Percentiles rank a stretch among this genome's conserved stretches.
Evolutionary conservation across 1,140 invertebrate species (phyloP).

Genomic region (Oryzaephilus surinamensis): DNA sequence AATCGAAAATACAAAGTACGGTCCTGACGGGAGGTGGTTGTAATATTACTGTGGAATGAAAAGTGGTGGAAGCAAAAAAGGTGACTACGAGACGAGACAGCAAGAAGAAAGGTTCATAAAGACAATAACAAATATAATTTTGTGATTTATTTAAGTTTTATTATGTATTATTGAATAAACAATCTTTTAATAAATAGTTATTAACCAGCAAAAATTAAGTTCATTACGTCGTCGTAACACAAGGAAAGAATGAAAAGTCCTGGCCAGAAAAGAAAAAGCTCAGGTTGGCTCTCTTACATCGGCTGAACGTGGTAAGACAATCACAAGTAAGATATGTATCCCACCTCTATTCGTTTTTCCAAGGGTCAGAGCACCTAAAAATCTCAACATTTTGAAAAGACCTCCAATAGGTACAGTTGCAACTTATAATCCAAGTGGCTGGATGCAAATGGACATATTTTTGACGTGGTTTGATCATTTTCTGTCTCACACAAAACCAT

Average conservation of each 20-base stretch:
- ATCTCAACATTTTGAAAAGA: constrained; percentile 14
- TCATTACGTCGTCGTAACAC: too few relatives aligned
- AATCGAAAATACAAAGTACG: too few relatives aligned
- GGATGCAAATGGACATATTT: constrained; percentile 32
- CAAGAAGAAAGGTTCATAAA: too few relatives aligned
- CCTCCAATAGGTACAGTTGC: constrained; percentile 20
- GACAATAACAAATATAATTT: too few relatives aligned
- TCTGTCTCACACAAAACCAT: constrained; percentile 16
- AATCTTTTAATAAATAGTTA: too few relatives aligned
- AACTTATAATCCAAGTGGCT: constrained; percentile 26
- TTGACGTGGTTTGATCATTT: constrained; percentile 30
- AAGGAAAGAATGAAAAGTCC: constrained; percentile 3
- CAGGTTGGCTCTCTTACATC: constrained; percentile 16
- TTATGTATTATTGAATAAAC: too few relatives aligned
- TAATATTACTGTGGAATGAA: too few relatives aligned
- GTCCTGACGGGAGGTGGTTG: too few relatives aligned
- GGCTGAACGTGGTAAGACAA: constrained; percentile 20
- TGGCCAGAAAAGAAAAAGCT: constrained; percentile 4
- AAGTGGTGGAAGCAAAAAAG: too few relatives aligned
- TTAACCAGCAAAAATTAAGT: too few relatives aligned
- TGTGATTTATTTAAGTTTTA: too few relatives aligned
- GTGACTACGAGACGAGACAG: too few relatives aligned
- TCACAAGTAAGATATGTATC: constrained; percentile 23
- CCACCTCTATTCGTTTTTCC: constrained; percentile 22
- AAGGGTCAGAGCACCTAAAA: constrained; percentile 10